A percentile compares a stretch with the other conserved stretches of the same genome.
Conservation (phyloP, 2,113 vertebrate genomes). For the Leptocoma aspasia region DNA sequence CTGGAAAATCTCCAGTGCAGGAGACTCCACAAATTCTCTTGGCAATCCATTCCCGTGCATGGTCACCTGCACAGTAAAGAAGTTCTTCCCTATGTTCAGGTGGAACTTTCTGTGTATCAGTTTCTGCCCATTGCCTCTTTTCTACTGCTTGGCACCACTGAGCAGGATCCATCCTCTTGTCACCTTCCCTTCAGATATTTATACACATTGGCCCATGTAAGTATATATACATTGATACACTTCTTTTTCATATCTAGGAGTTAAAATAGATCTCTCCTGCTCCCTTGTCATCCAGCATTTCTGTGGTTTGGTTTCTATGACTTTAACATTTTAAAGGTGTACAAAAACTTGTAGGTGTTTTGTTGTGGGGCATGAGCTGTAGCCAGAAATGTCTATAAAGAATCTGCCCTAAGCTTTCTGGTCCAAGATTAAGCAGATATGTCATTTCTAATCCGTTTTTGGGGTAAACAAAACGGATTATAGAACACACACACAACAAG, state of each 20-base stretch:
- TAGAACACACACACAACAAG: too few species aligned
- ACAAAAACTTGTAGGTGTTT: too few species aligned
- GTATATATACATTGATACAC: not conserved
- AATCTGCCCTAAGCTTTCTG: slow-evolving; percentile 36
- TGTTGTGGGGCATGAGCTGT: not conserved
- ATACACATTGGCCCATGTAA: too few species aligned
- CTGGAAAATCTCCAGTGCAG: not conserved
- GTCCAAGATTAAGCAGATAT: slow-evolving; percentile 55
- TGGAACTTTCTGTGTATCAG: not conserved
- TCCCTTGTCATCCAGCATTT: not conserved
- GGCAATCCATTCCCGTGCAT: not conserved
- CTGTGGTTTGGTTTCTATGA: not conserved
- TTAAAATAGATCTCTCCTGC: not conserved
- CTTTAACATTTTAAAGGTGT: not conserved
- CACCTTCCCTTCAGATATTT: not conserved
- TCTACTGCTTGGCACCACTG: not conserved
- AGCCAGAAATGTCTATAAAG: slow-evolving; percentile 46
- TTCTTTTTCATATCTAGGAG: not conserved
- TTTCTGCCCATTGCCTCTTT: not conserved
- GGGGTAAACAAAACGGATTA: too few species aligned
- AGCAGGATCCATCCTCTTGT: not conserved
- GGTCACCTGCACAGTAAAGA: not conserved
- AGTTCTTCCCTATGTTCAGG: not conserved
- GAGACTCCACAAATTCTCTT: not conserved
- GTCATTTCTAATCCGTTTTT: slow-evolving; percentile 42